These are phyloP conservation scores for Myotis daubentonii DNA, from an alignment of 2,797 vertebrate genomes.

Conservation along the genomic window DNA sequence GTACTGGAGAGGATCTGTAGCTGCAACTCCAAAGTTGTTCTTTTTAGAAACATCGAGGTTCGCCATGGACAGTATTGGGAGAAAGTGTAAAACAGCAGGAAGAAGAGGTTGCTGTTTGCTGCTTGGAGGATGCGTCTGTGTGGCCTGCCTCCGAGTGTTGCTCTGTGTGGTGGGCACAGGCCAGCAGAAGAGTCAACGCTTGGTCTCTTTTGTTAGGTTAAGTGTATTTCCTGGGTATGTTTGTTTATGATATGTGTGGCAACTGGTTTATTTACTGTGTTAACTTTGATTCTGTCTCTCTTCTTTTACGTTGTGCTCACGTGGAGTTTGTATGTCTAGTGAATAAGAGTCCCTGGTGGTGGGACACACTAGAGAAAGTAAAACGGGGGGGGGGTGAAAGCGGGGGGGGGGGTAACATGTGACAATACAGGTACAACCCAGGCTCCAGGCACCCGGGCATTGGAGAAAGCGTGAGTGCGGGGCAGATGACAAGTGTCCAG, in stretches of 20 bases:
- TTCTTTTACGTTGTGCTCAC: neutral
- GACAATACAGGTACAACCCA: too few relatives aligned
- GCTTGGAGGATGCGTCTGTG: neutral
- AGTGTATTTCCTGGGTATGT: neutral
- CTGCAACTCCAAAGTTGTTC: neutral
- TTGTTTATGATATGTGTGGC: neutral
- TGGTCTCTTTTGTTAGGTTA: constrained; percentile 10
- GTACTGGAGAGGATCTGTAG: neutral
- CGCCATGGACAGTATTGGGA: neutral
- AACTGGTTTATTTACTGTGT: constrained; percentile 21
- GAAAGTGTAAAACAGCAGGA: neutral
- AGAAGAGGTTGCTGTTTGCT: neutral
- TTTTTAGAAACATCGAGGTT: neutral
- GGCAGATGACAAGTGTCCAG: neutral
- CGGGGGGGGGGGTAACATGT: too few relatives aligned
- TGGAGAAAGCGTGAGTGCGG: neutral
- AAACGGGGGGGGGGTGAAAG: neutral
- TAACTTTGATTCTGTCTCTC: neutral
- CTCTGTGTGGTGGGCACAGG: neutral
- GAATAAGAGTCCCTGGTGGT: neutral
- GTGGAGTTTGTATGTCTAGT: neutral
- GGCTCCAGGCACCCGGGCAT: too few relatives aligned
- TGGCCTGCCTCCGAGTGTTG: neutral
- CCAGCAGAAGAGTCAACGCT: neutral
- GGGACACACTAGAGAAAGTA: neutral